A percentile compares a stretch with the other conserved stretches of the same genome.
phyloP scores from a whole-genome alignment of 2,797 vertebrate genomes.

The Synanceia verrucosa region DNA sequence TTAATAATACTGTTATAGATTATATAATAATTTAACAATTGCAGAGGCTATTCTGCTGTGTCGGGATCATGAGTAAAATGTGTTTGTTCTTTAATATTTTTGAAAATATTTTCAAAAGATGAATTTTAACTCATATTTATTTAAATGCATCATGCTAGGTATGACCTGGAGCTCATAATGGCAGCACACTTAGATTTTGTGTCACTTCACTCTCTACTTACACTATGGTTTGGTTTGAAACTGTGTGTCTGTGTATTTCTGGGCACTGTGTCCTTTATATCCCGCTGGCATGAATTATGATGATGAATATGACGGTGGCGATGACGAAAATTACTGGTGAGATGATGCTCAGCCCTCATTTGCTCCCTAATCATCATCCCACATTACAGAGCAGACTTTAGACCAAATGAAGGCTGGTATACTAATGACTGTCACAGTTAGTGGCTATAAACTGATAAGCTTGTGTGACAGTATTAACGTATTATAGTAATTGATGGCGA shows the following conservation, averaged over 20 bases:
- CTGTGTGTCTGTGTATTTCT: neutral
- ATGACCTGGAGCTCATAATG: neutral
- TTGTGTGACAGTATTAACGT: neutral
- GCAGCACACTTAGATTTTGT: too few species aligned
- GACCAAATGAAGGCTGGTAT: neutral
- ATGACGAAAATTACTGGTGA: slow-evolving; percentile 15
- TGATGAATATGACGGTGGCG: neutral
- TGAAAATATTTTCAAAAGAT: too few species aligned
- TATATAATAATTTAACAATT: neutral
- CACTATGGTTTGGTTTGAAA: too few species aligned
- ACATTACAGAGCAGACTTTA: neutral
- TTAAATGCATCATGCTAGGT: too few species aligned
- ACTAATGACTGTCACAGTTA: neutral
- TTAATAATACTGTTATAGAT: neutral
- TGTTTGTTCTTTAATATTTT: too few species aligned
- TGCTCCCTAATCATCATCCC: neutral
- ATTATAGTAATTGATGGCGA: neutral
- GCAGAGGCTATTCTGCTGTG: neutral
- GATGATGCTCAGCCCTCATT: neutral
- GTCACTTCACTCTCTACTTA: too few species aligned
- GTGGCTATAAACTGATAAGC: slow-evolving; percentile 4
- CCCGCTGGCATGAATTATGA: neutral
- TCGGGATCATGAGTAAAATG: neutral
- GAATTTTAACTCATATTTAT: too few species aligned
- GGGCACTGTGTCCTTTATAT: neutral